Conservation (phyloP, 2,888 invertebrate species). For the Tenodera sinensis region DNA sequence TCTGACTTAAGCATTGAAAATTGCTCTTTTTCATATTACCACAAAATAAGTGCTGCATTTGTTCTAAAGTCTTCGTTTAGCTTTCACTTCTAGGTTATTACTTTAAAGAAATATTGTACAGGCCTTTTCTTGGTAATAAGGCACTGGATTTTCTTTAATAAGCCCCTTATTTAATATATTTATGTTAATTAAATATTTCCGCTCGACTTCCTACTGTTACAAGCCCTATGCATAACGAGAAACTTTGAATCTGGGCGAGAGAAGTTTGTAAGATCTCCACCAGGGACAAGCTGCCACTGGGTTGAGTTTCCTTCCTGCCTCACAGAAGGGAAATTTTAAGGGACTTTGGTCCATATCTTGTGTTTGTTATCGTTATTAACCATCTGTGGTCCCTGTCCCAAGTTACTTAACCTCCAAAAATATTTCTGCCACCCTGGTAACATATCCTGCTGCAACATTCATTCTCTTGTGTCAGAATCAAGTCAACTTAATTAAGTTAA, state of each 20-base stretch:
- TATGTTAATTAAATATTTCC: background rate
- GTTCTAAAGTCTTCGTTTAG: background rate
- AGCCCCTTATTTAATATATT: background rate
- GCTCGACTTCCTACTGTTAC: background rate
- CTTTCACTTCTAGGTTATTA: background rate
- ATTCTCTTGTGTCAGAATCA: too few species aligned
- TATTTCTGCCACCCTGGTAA: too few species aligned
- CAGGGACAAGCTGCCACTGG: background rate
- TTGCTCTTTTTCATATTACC: background rate
- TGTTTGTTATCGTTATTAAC: background rate
- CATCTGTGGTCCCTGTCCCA: too few species aligned
- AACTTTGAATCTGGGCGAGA: background rate
- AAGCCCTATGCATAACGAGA: background rate
- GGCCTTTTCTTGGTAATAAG: background rate
- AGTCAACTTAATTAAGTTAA: too few species aligned
- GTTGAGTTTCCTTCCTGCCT: background rate
- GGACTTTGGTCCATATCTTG: background rate
- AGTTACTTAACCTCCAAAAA: too few species aligned
- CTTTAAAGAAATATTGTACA: background rate
- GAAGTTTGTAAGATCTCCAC: background rate
- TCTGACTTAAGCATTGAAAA: background rate
- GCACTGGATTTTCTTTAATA: background rate
- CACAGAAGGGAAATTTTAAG: background rate
- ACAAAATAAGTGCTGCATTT: background rate
- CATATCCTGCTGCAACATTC: too few species aligned